Evolutionary conservation across 2,888 invertebrate genomes (phyloP).

Genomic region (Epistrophe eligans): DNA sequence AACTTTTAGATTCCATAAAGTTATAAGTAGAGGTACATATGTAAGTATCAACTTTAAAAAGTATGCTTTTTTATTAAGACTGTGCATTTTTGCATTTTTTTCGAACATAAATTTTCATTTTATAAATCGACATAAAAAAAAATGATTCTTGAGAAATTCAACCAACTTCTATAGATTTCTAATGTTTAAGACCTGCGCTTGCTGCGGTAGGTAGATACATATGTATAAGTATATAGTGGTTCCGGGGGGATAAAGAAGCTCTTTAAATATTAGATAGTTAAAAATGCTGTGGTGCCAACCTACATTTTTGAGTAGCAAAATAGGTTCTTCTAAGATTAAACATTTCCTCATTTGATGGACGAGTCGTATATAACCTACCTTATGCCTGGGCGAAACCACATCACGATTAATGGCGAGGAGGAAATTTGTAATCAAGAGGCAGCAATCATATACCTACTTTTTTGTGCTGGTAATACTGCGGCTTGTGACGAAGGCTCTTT

Average conservation of each 20-base stretch:
- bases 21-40: too few species aligned
- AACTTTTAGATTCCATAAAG: too few species aligned
- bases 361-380: slow-evolving; percentile 27
- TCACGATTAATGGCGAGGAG: slow-evolving; percentile 75
- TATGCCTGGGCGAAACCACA: slow-evolving; percentile 68
- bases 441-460: slow-evolving; percentile 69
- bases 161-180: background rate
- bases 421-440: slow-evolving; percentile 76
- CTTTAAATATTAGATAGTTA: slow-evolving; percentile 34
- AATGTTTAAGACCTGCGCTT: background rate
- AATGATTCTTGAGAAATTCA: slow-evolving; percentile 27
- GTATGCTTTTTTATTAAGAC: too few species aligned
- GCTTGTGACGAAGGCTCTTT: slow-evolving; percentile 49
- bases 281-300: slow-evolving; percentile 40
- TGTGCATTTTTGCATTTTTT: too few species aligned
- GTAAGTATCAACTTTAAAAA: too few species aligned
- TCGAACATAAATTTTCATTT: too few species aligned
- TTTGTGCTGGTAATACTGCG: slow-evolving; percentile 50
- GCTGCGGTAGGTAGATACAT: slow-evolving; percentile 9
- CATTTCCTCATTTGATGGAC: slow-evolving; percentile 48
- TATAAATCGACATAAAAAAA: too few species aligned
- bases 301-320: slow-evolving; percentile 43
- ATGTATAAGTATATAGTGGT: background rate
- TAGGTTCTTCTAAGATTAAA: slow-evolving; percentile 49
- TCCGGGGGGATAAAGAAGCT: slow-evolving; percentile 11